phyloP scores from a whole-genome alignment of 2,888 invertebrate species.

The Limnephilus auricula region DNA sequence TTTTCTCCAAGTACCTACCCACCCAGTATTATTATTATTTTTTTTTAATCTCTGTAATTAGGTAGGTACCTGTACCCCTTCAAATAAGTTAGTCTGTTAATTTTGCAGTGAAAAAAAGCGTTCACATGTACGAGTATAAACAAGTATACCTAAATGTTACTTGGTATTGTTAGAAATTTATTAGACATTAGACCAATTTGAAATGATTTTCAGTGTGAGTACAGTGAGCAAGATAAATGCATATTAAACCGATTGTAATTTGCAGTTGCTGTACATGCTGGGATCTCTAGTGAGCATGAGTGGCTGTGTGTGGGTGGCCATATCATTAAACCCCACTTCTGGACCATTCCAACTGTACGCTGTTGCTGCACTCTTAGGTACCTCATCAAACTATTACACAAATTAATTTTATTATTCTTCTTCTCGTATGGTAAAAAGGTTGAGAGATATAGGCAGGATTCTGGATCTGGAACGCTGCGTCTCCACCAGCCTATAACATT shows the following conservation, averaged over 20 bases:
- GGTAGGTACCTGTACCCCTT: neutral
- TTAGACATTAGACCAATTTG: no score
- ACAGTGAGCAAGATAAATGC: neutral
- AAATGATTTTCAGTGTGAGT: neutral
- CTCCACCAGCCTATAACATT: no score
- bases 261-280: conserved; percentile 80
- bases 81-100: neutral
- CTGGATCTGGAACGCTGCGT: no score
- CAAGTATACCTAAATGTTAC: no score
- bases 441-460: neutral
- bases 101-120: neutral
- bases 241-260: conserved; percentile 23
- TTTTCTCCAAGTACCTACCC: neutral
- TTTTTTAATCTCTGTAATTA: neutral
- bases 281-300: conserved; percentile 81
- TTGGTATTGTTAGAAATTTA: no score
- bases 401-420: neutral
- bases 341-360: conserved; percentile 78
- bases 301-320: conserved; percentile 81
- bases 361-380: conserved; percentile 79
- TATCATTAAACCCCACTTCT: conserved; percentile 74
- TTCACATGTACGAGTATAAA: neutral
- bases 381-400: neutral
- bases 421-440: neutral
- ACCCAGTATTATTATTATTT: neutral